Percentiles rank a stretch among this genome's conserved stretches.
These are phyloP conservation scores for Rhodophaea formosa DNA, from an alignment of 2,888 invertebrate species.

Conservation along the genomic window DNA sequence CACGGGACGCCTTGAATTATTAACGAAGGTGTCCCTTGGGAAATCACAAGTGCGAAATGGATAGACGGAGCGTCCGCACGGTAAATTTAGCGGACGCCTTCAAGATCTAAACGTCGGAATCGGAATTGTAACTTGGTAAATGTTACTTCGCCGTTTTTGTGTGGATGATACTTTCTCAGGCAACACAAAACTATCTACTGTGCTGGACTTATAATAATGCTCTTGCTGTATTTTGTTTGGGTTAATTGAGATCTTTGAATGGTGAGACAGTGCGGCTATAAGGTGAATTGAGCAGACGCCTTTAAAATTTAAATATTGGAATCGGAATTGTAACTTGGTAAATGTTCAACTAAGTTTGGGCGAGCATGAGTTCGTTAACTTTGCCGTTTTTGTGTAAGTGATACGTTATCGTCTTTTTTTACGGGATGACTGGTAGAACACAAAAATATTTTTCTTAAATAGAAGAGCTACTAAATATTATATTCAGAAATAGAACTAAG, in stretches of 20 bases:
- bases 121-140: neutral
- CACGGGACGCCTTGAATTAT: constrained; percentile 70
- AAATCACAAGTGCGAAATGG: constrained; percentile 68
- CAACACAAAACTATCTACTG: too few species aligned
- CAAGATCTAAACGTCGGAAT: neutral
- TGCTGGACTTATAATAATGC: too few species aligned
- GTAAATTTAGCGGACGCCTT: constrained; percentile 24
- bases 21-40: constrained; percentile 65
- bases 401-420: too few species aligned
- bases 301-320: neutral
- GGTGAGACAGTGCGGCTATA: constrained; percentile 36
- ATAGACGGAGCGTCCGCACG: constrained; percentile 36
- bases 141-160: neutral
- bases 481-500: too few species aligned
- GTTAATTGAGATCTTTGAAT: too few species aligned
- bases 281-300: constrained; percentile 26
- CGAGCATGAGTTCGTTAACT: neutral
- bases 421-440: too few species aligned
- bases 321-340: neutral
- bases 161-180: too few species aligned
- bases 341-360: neutral
- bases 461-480: too few species aligned
- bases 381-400: too few species aligned
- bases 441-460: too few species aligned
- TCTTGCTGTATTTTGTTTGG: too few species aligned